These are phyloP conservation scores for Callaeas wilsoni DNA, from an alignment of 2,113 vertebrate species.

Conservation along the genomic window DNA sequence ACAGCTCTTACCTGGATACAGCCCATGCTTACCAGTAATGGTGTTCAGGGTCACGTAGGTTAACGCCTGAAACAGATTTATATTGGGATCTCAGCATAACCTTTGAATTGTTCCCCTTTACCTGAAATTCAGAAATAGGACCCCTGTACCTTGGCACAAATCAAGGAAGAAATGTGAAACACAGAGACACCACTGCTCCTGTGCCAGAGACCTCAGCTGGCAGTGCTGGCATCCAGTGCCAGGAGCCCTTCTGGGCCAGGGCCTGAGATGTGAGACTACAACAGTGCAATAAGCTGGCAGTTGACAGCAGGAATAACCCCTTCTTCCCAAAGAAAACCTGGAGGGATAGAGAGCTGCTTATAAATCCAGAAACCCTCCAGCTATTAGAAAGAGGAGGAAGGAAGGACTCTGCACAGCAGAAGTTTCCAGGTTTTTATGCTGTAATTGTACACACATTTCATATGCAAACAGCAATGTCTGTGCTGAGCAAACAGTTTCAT, in stretches of 20 bases:
- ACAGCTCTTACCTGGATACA: background rate
- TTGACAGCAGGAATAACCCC: background rate
- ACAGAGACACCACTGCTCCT: background rate
- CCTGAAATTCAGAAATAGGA: background rate
- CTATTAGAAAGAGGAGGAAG: background rate
- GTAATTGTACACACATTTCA: background rate
- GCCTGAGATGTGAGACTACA: background rate
- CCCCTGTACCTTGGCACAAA: background rate
- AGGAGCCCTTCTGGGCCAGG: background rate
- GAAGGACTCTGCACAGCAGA: background rate
- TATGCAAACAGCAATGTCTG: background rate
- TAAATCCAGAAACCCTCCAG: background rate
- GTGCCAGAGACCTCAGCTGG: background rate
- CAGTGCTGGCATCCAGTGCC: background rate
- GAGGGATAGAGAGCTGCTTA: background rate
- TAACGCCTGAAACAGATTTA: background rate
- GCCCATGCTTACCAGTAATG: background rate
- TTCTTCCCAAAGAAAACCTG: background rate
- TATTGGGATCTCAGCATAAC: background rate
- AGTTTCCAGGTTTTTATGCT: background rate
- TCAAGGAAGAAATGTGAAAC: background rate
- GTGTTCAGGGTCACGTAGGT: background rate
- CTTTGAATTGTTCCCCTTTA: background rate
- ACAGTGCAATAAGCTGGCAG: background rate
- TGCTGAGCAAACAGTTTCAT: background rate